Evolutionary conservation across 2,888 invertebrate genomes (phyloP), one percentile per base, ranked within the genome.

Genomic region (Agrotis exclamationis): DNA sequence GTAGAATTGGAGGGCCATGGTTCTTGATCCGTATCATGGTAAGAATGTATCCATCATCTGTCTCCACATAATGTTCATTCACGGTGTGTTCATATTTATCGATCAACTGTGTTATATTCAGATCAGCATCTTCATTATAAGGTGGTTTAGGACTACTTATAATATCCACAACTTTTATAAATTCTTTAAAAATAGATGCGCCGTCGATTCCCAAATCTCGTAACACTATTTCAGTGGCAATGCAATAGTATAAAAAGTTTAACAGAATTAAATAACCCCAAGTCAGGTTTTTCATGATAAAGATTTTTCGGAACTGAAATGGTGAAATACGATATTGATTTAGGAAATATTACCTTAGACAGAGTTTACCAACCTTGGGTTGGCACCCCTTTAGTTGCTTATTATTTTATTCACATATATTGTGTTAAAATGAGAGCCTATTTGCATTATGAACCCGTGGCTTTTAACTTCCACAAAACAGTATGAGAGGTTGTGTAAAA

Each of bases 1-100:
- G 87, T 80, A 98, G 96, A 68, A 97, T 97, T 6, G 94, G 97
- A 4, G 83, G 71, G 5, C 88, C 83, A 1, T 58, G 82, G 0
- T 56, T 70, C 18, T 68, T 62, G 13, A 89, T 83, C 11, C 87
- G 66, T 20, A 70, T 33, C 50, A 89, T 14, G 0, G 57, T 66
- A 14, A 89, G 69, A 13, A 74, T 47, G 45, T 89, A 89, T 14
- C 86, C 88, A 51, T 89, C 88, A 11, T 74, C 56, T 0, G 88
- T 87, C 6, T 39, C 28, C 28, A 86, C 85, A 0, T 22, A 4
- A 60, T 87, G 73, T 70, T 82, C 68, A 65, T 85, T 68, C 6
- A 67, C 68, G 1, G 70, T 28, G 57, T 70, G 74, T 0, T 76
- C 80, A 28, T 79, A 76, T 59, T 69, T 78, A 7, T 7, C 11